These are phyloP conservation scores for Platycnemis pennipes DNA, from an alignment of 2,888 invertebrate species.

Conservation along the genomic window DNA sequence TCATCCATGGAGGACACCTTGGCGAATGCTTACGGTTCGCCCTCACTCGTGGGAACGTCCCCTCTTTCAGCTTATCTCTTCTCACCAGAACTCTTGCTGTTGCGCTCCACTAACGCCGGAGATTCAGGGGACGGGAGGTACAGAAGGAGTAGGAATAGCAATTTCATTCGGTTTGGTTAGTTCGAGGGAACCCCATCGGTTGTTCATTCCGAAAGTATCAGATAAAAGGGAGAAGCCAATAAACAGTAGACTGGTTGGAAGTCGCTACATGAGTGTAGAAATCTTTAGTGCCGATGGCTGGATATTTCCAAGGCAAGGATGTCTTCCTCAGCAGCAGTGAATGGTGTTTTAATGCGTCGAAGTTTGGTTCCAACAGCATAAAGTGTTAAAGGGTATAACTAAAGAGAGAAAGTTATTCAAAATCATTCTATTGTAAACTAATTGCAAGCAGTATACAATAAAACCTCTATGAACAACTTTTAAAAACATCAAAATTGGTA, in stretches of 20 bases:
- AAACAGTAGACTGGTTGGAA: conserved; percentile 3
- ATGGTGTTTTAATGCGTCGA: background rate
- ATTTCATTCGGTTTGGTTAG: conserved; percentile 55
- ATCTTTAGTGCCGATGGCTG: background rate
- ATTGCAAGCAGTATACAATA: background rate
- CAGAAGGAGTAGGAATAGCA: conserved; percentile 43
- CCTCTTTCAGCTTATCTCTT: background rate
- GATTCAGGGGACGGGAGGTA: conserved; percentile 46
- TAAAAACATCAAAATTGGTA: background rate
- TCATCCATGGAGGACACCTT: conserved; percentile 52
- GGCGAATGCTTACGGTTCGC: background rate
- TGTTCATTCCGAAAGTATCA: background rate
- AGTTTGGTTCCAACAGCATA: background rate
- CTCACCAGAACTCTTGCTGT: background rate
- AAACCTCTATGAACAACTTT: background rate
- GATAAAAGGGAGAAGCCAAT: background rate
- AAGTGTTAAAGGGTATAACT: background rate
- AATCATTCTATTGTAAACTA: background rate
- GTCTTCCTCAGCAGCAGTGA: background rate
- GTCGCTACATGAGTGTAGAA: background rate
- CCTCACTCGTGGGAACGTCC: background rate
- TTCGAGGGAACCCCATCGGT: background rate
- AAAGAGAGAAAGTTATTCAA: background rate
- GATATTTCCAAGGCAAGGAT: background rate
- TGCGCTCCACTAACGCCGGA: background rate